Conservation (phyloP, 1,140 invertebrate genomes). For the Magallana gigas region DNA sequence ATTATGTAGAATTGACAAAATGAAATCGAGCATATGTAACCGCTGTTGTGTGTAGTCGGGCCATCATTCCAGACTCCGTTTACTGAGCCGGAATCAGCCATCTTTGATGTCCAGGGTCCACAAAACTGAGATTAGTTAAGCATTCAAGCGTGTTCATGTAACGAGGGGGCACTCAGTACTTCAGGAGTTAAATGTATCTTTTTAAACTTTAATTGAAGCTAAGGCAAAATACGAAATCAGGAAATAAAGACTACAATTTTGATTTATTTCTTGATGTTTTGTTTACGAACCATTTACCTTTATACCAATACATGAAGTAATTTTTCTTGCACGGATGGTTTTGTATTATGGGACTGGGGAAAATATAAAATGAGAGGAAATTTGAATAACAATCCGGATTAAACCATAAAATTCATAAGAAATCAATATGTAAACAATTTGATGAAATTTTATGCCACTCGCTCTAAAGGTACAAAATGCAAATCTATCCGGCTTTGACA, state of each 20-base stretch:
- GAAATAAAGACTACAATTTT: slow-evolving; percentile 15
- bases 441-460: slow-evolving; percentile 20
- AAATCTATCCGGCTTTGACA: background rate
- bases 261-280: slow-evolving; percentile 17
- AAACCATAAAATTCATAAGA: slow-evolving; percentile 34
- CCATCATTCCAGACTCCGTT: background rate
- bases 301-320: slow-evolving; percentile 19
- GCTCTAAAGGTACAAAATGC: background rate
- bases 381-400: slow-evolving; percentile 36
- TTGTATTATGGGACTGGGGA: slow-evolving; percentile 2
- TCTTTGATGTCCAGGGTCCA: slow-evolving; percentile 24
- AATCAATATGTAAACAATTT: slow-evolving; percentile 33
- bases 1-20: slow-evolving; percentile 23
- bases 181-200: slow-evolving; percentile 21
- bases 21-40: slow-evolving; percentile 28
- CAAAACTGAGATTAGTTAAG: background rate
- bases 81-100: background rate
- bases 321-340: background rate
- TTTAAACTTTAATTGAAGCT: background rate
- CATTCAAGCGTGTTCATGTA: background rate
- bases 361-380: slow-evolving; percentile 23
- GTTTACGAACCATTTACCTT: slow-evolving; percentile 17
- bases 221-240: background rate
- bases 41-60: slow-evolving; percentile 1
- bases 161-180: slow-evolving; percentile 11